These are phyloP conservation scores for Crotalus helleri DNA, from an alignment of 2,113 vertebrate genomes.

Conservation along the genomic window DNA sequence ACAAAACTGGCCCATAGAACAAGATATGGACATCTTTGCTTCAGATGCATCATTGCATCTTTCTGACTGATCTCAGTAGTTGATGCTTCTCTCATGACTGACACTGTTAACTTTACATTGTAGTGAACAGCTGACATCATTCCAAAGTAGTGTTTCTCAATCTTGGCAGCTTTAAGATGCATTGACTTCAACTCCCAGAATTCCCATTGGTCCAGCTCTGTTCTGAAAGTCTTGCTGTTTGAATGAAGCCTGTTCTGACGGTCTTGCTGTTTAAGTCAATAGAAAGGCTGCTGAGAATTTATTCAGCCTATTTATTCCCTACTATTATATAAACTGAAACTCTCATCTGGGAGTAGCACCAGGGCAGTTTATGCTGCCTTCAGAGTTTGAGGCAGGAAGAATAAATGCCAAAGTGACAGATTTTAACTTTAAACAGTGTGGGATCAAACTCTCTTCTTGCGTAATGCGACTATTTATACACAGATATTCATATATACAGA, in stretches of 20 bases:
- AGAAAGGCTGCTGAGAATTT: neutral
- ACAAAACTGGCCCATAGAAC: neutral
- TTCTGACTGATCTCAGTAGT: neutral
- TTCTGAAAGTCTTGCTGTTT: neutral
- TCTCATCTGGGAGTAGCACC: neutral
- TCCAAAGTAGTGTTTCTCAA: neutral
- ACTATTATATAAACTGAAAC: neutral
- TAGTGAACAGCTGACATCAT: neutral
- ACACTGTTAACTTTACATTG: neutral
- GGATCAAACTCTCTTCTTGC: neutral
- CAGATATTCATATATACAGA: neutral
- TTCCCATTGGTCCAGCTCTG: neutral
- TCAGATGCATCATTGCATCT: neutral
- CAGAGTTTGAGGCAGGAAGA: neutral
- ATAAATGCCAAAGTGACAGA: neutral
- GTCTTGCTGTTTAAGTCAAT: neutral
- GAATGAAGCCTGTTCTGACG: neutral
- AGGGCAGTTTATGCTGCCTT: neutral
- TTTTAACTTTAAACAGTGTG: neutral
- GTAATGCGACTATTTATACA: neutral
- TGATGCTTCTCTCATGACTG: neutral
- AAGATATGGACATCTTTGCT: neutral
- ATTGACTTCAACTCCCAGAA: neutral
- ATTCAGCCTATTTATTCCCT: neutral
- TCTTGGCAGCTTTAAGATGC: neutral